A percentile compares a stretch with the other conserved stretches of the same genome.
Evolutionary conservation across 2,113 vertebrate genomes (phyloP).

Genomic region (Podarcis raffonei): DNA sequence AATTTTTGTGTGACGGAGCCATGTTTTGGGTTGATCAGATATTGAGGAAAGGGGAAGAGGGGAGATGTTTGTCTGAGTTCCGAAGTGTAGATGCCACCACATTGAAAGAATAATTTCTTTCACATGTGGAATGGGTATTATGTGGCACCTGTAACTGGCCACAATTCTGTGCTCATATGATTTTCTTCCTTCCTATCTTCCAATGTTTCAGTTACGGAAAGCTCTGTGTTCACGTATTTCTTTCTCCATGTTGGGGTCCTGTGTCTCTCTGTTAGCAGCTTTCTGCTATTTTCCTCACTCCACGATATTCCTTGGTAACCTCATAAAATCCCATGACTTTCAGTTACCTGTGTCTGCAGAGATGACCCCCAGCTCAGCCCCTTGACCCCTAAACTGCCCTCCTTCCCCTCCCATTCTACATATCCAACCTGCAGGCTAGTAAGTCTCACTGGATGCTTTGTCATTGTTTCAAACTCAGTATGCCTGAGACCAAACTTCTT

Average conservation of each 20-base stretch:
- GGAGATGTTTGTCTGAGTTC: too few relatives aligned
- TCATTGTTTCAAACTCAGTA: background rate
- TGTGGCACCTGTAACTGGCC: too few relatives aligned
- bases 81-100: too few relatives aligned
- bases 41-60: too few relatives aligned
- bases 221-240: background rate
- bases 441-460: background rate
- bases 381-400: background rate
- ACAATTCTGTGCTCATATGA: too few relatives aligned
- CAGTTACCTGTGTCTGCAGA: background rate
- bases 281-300: background rate
- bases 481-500: too few relatives aligned
- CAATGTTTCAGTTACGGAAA: background rate
- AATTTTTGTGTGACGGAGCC: too few relatives aligned
- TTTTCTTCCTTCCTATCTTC: too few relatives aligned
- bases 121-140: too few relatives aligned
- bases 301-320: background rate
- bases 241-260: background rate
- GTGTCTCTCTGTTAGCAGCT: background rate
- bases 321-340: background rate
- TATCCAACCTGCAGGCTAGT: background rate
- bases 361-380: background rate
- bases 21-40: too few relatives aligned
- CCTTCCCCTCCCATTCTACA: background rate
- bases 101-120: too few relatives aligned